These are phyloP conservation scores for Myodes glareolus DNA, from an alignment of 2,113 vertebrate genomes.

Conservation along the genomic window DNA sequence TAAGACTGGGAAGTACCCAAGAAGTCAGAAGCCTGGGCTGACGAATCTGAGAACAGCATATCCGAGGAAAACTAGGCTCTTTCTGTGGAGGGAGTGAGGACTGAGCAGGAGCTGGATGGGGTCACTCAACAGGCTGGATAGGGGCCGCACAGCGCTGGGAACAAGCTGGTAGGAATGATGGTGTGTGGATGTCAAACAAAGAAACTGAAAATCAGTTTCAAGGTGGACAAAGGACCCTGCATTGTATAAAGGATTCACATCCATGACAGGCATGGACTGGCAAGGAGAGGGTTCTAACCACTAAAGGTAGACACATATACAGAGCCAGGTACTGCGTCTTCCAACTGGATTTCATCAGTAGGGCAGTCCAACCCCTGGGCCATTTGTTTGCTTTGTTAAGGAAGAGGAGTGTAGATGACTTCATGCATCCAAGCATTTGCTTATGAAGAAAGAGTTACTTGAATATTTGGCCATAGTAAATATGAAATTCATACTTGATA, in stretches of 20 bases:
- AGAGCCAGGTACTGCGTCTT: background rate
- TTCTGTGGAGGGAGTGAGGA: background rate
- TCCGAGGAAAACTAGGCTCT: background rate
- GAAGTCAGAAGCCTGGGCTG: background rate
- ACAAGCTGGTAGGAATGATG: background rate
- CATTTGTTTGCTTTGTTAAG: background rate
- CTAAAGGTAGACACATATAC: background rate
- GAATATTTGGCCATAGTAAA: conserved; percentile 1
- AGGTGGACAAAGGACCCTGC: background rate
- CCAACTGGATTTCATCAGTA: background rate
- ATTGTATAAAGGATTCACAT: background rate
- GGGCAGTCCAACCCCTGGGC: background rate
- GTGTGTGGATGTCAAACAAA: background rate
- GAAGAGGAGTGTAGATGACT: background rate
- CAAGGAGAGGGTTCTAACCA: background rate
- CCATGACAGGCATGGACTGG: background rate
- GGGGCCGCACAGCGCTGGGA: background rate
- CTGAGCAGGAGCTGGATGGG: background rate
- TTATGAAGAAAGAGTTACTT: conserved; percentile 1
- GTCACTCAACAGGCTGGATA: background rate
- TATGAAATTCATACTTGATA: conserved; percentile 1
- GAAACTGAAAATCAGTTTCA: background rate
- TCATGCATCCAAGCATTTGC: conserved; percentile 7
- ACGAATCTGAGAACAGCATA: background rate
- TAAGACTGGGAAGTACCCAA: background rate